Percentiles rank a stretch among this genome's conserved stretches.
Evolutionary conservation across 1,140 invertebrate species (phyloP).

Genomic region (Mesaphorura yosii): DNA sequence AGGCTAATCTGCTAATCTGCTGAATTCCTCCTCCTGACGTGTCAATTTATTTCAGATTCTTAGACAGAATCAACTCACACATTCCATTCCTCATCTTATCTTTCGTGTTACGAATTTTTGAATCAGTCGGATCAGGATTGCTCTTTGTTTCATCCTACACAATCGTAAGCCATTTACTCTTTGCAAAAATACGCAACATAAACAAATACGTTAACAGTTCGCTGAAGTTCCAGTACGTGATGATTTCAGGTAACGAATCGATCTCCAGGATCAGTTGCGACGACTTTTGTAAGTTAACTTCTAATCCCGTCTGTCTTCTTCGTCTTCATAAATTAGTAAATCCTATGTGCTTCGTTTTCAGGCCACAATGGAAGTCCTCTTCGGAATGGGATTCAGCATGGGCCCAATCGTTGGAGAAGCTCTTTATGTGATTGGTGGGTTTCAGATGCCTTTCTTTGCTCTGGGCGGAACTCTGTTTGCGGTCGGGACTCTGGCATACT

Average conservation of each 20-base stretch:
- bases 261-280: conserved; percentile 48
- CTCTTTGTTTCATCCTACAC: conserved; percentile 85
- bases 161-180: conserved; percentile 78
- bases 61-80: conserved; percentile 70
- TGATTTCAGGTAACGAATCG: too few species aligned
- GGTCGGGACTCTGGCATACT: conserved; percentile 37
- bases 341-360: background rate
- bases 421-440: conserved; percentile 46
- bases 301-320: too few species aligned
- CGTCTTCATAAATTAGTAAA: too few species aligned
- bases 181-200: too few species aligned
- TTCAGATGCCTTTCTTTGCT: conserved; percentile 47
- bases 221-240: too few species aligned
- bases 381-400: conserved; percentile 46
- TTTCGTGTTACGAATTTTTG: conserved; percentile 71
- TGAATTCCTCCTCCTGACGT: too few species aligned
- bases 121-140: conserved; percentile 59
- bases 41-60: conserved; percentile 50
- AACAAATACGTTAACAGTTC: too few species aligned
- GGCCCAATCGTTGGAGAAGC: conserved; percentile 44
- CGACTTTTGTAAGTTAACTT: too few species aligned
- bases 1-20: conserved; percentile 8
- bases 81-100: conserved; percentile 71
- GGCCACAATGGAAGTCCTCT: conserved; percentile 48
- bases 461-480: conserved; percentile 43